Base-by-base conservation (phyloP, 2,113 vertebrate genomes). In the Neoarius graeffei region DNA sequence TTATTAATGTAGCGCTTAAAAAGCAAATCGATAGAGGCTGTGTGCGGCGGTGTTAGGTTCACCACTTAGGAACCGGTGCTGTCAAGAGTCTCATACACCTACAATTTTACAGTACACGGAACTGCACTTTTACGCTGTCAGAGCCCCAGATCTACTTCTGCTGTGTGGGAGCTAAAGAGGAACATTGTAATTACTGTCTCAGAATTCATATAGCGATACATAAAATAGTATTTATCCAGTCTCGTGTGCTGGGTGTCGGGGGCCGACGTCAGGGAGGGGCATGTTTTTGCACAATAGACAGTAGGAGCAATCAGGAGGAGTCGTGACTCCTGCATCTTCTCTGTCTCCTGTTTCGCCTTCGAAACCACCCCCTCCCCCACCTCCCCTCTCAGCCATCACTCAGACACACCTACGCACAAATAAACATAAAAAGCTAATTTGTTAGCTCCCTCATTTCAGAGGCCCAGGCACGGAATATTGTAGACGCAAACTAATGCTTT, bases 181-280 rank as follows among this genome's bases (percentile, higher is more conserved):
- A 95, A 93, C 93, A 91, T 93, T 95, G 92, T 95, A 96, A 96
- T 96, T 96, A 96, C 95, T 95, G 95, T 95, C 95, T 93, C 92
- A 88, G 91, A 91, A 94, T 95, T 95, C 94, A 95, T 96, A 94
- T 93, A 95, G 94, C 92, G 94, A 92, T 94, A 94, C 94, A 95
- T 96, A 95, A 96, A 96, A 96, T 94, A 95, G 94, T 95, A 93
- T 96, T 96, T 96, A 96, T 94, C 95, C 92, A 94, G 94, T 95
- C 94, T 93, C 90, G 92, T 88, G 67, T 94, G 92, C 93, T 93
- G 92, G 59, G 91, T 94, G 93, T 93, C 92, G 69, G 91, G 84
- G 90, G 92, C 89, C 92, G 93, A 93, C 90, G 89, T 92, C 93
- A 94, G 92, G 93, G 91, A 93, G 93, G 93, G 93, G 93, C 93